Evolutionary conservation across 1,140 invertebrate species (phyloP).

Genomic region (Penaeus chinensis): DNA sequence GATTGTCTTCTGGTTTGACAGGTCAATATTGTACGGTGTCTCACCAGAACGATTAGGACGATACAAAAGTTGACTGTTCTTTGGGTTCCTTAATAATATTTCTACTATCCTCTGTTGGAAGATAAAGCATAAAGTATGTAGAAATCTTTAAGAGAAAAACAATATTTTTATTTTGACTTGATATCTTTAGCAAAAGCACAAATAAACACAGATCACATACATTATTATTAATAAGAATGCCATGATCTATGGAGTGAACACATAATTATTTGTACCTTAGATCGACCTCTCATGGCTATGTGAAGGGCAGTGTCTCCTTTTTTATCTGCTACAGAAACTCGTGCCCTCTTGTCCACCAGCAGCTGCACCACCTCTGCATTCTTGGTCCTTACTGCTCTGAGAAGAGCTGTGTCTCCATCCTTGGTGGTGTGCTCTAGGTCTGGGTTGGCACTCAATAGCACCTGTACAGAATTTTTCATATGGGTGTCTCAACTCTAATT

Average conservation of each 20-base stretch:
- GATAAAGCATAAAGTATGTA: slow-evolving; percentile 16
- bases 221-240: too few relatives aligned
- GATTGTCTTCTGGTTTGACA: slow-evolving; percentile 93
- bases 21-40: slow-evolving; percentile 98
- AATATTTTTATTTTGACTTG: too few relatives aligned
- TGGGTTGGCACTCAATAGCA: slow-evolving; percentile 60
- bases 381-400: slow-evolving; percentile 89
- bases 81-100: slow-evolving; percentile 92
- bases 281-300: slow-evolving; percentile 94
- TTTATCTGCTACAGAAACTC: slow-evolving; percentile 93
- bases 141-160: not conserved
- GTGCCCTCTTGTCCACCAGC: slow-evolving; percentile 92
- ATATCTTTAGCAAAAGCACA: too few relatives aligned
- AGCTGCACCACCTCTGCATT: slow-evolving; percentile 93
- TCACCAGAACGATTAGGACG: slow-evolving; percentile 91
- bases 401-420: slow-evolving; percentile 93
- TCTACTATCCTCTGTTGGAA: slow-evolving; percentile 81
- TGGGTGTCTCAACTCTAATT: too few relatives aligned
- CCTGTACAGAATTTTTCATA: slow-evolving; percentile 15
- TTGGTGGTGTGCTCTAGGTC: slow-evolving; percentile 66
- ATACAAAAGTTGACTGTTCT: slow-evolving; percentile 95
- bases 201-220: too few relatives aligned
- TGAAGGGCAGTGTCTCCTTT: slow-evolving; percentile 97
- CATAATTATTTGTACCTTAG: slow-evolving; percentile 74
- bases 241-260: too few relatives aligned